Evolutionary conservation across 2,797 vertebrate genomes (phyloP).

Genomic region (Cuniculus paca): DNA sequence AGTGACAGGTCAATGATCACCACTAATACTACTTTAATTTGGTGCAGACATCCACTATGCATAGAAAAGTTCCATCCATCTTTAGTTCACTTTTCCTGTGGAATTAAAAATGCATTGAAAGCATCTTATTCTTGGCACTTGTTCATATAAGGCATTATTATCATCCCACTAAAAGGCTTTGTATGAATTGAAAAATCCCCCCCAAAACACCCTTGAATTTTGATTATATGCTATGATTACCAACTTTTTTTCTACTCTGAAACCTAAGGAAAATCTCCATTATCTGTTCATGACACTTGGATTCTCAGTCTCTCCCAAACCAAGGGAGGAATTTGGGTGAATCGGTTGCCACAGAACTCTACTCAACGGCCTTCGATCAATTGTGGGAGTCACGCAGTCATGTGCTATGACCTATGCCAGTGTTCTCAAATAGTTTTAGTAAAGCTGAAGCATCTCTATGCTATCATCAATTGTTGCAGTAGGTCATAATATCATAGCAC

Average conservation of each 20-base stretch:
- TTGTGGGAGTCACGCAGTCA: background rate
- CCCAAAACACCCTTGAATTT: background rate
- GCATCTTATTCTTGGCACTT: background rate
- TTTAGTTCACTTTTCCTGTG: background rate
- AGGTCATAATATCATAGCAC: background rate
- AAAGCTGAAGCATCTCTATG: background rate
- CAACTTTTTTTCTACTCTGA: background rate
- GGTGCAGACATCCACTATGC: background rate
- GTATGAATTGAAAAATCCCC: background rate
- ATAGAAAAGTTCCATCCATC: background rate
- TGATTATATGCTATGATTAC: background rate
- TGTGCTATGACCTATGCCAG: no score
- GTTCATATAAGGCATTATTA: background rate
- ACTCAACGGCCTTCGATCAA: background rate
- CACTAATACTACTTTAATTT: background rate
- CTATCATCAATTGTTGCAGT: fast-evolving
- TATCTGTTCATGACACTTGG: background rate
- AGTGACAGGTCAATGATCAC: background rate
- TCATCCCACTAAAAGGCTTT: background rate
- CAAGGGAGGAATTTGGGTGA: background rate
- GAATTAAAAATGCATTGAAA: background rate
- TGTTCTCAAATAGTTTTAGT: background rate
- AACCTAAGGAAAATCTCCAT: background rate
- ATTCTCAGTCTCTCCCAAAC: background rate
- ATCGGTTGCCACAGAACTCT: background rate